Percentiles rank a stretch among this genome's conserved stretches.
phyloP scores from a whole-genome alignment of 2,113 vertebrate species.

The Uria lomvia region DNA sequence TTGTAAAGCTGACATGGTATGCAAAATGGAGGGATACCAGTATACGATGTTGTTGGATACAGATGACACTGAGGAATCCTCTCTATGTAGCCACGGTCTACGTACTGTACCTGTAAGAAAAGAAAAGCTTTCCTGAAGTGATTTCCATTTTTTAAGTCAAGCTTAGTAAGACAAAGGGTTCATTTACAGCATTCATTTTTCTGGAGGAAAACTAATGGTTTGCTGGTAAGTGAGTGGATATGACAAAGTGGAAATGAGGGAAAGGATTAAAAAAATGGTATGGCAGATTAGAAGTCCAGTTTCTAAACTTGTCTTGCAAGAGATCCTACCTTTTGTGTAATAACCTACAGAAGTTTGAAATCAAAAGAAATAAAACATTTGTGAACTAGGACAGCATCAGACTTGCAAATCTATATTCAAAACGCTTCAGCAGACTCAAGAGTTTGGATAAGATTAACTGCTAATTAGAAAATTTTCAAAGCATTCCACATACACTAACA shows the following conservation, averaged over 20 bases:
- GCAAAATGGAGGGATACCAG: conserved; percentile 83
- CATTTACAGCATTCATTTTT: not conserved
- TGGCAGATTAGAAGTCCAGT: not conserved
- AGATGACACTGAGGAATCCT: conserved; percentile 88
- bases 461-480: not conserved
- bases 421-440: not conserved
- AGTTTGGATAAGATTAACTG: not conserved
- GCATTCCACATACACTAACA: not conserved
- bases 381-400: not conserved
- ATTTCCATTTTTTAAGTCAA: not conserved
- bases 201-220: not conserved
- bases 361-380: not conserved
- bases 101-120: conserved; percentile 76
- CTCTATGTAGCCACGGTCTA: conserved; percentile 86
- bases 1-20: conserved; percentile 85
- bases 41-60: conserved; percentile 82
- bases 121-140: not conserved
- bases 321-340: not conserved
- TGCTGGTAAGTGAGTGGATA: not conserved
- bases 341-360: not conserved
- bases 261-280: not conserved
- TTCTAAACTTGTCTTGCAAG: not conserved
- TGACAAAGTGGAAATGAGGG: not conserved
- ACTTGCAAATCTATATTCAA: not conserved
- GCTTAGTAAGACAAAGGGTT: fast-evolving